Base-by-base conservation (phyloP, 2,888 invertebrate genomes). In the Drosophila setosimentum region DNA sequence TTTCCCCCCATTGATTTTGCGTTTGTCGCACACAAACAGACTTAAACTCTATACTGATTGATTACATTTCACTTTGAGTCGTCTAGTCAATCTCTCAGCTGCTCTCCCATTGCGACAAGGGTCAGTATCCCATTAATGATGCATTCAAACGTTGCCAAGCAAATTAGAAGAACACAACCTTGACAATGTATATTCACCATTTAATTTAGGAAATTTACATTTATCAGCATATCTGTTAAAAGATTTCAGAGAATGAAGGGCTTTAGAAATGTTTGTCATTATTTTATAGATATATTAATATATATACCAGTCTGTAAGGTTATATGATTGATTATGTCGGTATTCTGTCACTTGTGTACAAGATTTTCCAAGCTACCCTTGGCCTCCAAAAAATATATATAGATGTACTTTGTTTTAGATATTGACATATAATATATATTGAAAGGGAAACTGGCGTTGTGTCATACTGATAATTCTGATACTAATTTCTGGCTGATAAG, bases 11-110 rank as follows among this genome's bases (percentile, higher is more conserved):
- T 35, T 8, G 16, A 30, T 18, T 58, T 32, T 2, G 29, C 24
- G 57, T n/a, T n/a, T 59, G 76, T 51, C 42, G 24, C n/a, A 13
- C 24, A 11, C 67, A 67, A 66, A 40, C 54, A 42, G 29, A 62
- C 24, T 63, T 45, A 27, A 60, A 57, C 40, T 30, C 57, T 64
- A 64, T 50, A 59, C 70, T 85, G 82, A 83, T 85, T 83, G 82
- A 87, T 87, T 76, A 73, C 35, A 54, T 48, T 66, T 59, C 42
- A 51, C 50, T 61, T 83, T 51, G 33, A 42, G 57, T 61, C 24
- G 24, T 49, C 49, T 53, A 51, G 62, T 75, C 64, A 66, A 71
- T 78, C 76, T 40, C 64, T 58, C 60, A 71, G 63, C 82, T 58
- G 58, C 48, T 63, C 55, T 68, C 50, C 42, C 32, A 35, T 24